Conservation (phyloP, 2,113 vertebrate species). For the Gambusia affinis region DNA sequence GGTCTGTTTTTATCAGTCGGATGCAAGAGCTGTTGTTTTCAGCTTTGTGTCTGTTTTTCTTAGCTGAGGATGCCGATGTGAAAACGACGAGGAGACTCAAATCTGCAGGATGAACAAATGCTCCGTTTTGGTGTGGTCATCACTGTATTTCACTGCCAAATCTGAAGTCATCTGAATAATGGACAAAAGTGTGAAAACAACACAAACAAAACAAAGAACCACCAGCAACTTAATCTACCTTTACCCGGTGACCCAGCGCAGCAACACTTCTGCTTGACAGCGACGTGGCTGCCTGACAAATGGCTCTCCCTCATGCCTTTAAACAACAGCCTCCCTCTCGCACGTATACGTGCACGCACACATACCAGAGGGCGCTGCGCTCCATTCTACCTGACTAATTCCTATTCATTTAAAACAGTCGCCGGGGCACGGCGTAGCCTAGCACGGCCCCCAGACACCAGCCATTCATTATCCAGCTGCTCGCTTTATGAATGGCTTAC, state of each 20-base stretch:
- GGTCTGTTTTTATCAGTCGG: neutral
- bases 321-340: conserved; percentile 56
- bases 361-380: conserved; percentile 37
- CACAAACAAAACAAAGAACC: neutral
- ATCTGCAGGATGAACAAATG: neutral
- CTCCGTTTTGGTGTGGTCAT: neutral
- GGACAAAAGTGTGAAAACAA: conserved; percentile 10
- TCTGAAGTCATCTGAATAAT: neutral
- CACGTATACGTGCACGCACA: conserved; percentile 29
- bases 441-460: conserved; percentile 75
- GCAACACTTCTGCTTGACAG: conserved; percentile 39
- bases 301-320: conserved; percentile 63
- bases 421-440: conserved; percentile 81
- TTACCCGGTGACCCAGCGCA: conserved; percentile 7
- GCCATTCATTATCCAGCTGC: conserved; percentile 97
- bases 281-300: conserved; percentile 62
- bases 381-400: conserved; percentile 84
- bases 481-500: conserved; percentile 99
- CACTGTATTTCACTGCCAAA: neutral
- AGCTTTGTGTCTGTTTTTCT: neutral
- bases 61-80: too few relatives aligned
- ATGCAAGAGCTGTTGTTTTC: neutral
- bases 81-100: neutral
- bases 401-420: conserved; percentile 95
- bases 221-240: neutral